phyloP scores from a whole-genome alignment of 2,888 invertebrate genomes.

The Stratiomys singularior region DNA sequence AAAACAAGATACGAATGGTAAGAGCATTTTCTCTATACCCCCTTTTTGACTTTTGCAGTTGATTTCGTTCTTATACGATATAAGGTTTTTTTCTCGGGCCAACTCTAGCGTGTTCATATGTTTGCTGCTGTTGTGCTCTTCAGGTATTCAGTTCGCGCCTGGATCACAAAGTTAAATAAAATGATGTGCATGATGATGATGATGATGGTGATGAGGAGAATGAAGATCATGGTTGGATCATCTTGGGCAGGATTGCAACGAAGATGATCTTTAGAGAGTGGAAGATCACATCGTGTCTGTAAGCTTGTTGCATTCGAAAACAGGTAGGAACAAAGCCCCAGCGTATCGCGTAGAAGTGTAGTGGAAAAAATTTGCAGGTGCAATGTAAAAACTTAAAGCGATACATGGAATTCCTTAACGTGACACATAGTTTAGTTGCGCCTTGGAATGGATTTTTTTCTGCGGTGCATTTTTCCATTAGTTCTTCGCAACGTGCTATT shows the following conservation, averaged over 20 bases:
- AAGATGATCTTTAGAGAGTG: neutral
- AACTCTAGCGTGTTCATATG: no score
- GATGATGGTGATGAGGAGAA: neutral
- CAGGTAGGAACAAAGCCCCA: neutral
- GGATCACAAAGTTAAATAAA: constrained; percentile 23
- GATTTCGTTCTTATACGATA: no score
- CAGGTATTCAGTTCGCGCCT: constrained; percentile 35
- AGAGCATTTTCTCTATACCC: neutral
- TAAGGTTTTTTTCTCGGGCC: no score
- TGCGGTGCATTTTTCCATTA: neutral
- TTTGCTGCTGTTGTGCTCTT: neutral
- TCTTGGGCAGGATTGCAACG: neutral
- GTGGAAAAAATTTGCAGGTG: constrained; percentile 10
- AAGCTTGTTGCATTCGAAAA: neutral
- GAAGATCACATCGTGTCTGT: neutral
- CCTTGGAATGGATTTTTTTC: neutral
- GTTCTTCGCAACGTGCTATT: no score
- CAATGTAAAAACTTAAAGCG: neutral
- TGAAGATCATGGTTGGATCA: neutral
- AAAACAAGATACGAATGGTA: neutral
- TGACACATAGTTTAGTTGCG: constrained; percentile 33
- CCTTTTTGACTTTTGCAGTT: no score
- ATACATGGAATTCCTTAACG: constrained; percentile 28
- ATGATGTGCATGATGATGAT: constrained; percentile 36
- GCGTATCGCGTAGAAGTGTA: neutral